phyloP scores from a whole-genome alignment of 2,888 invertebrate genomes.

The Ophion ellenae region DNA sequence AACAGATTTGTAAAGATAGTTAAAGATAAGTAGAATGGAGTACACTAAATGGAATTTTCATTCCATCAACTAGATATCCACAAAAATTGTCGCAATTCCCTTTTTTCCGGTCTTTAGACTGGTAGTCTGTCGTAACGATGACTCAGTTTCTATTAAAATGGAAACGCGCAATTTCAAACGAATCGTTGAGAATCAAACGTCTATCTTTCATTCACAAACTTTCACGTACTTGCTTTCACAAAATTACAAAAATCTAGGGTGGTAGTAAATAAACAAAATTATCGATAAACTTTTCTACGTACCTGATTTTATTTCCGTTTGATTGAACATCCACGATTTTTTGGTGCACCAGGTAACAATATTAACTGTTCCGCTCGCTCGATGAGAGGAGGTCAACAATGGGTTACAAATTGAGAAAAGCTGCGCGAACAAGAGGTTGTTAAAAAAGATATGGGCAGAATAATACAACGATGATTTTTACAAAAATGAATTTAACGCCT shows the following conservation, averaged over 20 bases:
- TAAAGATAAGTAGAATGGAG: too few relatives aligned
- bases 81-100: too few relatives aligned
- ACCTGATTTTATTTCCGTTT: neutral
- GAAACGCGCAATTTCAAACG: neutral
- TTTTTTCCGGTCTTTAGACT: too few relatives aligned
- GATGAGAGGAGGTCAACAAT: neutral
- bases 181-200: neutral
- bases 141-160: slow-evolving; percentile 5
- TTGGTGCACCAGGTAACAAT: neutral
- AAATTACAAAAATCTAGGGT: neutral
- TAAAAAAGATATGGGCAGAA: too few relatives aligned
- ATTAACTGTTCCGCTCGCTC: neutral
- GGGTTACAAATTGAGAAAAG: neutral
- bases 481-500: neutral
- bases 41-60: too few relatives aligned
- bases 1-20: too few relatives aligned
- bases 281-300: neutral
- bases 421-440: neutral
- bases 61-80: too few relatives aligned
- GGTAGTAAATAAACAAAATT: neutral
- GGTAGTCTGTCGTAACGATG: neutral
- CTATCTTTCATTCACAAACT: too few relatives aligned
- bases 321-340: neutral
- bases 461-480: neutral
- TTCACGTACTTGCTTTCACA: neutral